Conservation (phyloP, 2,888 invertebrate genomes). For the Encarsia formosa region DNA sequence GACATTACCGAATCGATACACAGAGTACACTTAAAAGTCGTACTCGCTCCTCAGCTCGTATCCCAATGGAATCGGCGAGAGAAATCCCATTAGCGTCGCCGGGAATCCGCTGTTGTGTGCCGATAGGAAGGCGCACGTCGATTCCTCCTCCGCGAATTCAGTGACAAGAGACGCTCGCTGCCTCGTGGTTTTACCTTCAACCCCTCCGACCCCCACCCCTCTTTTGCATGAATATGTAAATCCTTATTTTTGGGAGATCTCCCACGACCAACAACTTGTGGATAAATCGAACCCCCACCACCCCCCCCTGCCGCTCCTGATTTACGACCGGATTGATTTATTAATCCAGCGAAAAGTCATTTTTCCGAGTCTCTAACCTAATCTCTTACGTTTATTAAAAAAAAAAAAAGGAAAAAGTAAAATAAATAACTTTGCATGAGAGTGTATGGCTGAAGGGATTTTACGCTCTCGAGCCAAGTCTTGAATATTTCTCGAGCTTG, state of each 20-base stretch:
- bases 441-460: no score
- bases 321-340: slow-evolving; percentile 47
- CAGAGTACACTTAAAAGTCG: no score
- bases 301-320: slow-evolving; percentile 30
- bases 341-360: slow-evolving; percentile 35
- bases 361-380: neutral
- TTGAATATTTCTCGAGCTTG: no score
- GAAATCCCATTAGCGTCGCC: slow-evolving; percentile 50
- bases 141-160: slow-evolving; percentile 27
- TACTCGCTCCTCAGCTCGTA: neutral
- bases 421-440: no score
- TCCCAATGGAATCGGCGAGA: slow-evolving; percentile 32
- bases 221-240: slow-evolving; percentile 51
- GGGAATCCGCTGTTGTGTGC: slow-evolving; percentile 35
- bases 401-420: neutral
- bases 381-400: slow-evolving; percentile 9
- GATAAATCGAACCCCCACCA: slow-evolving; percentile 26
- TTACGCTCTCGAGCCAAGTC: no score
- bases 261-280: slow-evolving; percentile 49
- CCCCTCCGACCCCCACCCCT: no score
- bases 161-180: no score
- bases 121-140: slow-evolving; percentile 35
- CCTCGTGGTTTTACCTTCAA: no score
- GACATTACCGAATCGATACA: no score
- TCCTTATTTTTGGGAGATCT: slow-evolving; percentile 51